Percentiles rank a stretch among this genome's conserved stretches.
Conservation (phyloP, 2,888 invertebrate species). For the Acanthococcus lagerstroemiae region DNA sequence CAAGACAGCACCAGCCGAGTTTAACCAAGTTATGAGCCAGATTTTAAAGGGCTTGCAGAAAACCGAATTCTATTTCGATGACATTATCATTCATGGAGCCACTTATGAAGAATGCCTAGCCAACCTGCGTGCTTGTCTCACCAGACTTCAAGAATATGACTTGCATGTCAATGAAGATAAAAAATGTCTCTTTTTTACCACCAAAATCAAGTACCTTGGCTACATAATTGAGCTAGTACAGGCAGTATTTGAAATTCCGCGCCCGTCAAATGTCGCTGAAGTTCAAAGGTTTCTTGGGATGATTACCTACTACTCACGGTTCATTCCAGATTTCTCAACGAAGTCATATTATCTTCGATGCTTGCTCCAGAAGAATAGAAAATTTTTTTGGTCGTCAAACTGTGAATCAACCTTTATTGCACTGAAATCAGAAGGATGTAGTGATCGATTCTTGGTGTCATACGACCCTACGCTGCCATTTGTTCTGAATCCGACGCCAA, state of each 20-base stretch:
- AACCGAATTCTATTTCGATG: constrained; percentile 33
- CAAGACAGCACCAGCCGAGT: constrained; percentile 34
- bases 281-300: not conserved
- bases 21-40: constrained; percentile 29
- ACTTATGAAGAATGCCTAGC: constrained; percentile 32
- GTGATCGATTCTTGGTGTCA: not conserved
- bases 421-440: not conserved
- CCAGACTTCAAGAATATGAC: not conserved
- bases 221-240: too few relatives aligned
- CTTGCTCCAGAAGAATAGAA: not conserved
- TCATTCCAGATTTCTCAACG: not conserved
- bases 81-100: constrained; percentile 35
- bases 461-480: not conserved
- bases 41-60: constrained; percentile 15
- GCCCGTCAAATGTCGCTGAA: not conserved
- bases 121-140: not conserved
- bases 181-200: not conserved
- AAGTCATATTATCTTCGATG: not conserved
- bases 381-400: not conserved
- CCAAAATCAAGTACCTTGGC: not conserved
- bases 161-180: not conserved
- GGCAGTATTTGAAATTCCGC: too few relatives aligned
- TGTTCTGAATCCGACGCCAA: not conserved
- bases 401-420: not conserved
- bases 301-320: not conserved